These are phyloP conservation scores for Trichoplusia ni DNA, from an alignment of 1,140 invertebrate genomes.

Conservation along the genomic window DNA sequence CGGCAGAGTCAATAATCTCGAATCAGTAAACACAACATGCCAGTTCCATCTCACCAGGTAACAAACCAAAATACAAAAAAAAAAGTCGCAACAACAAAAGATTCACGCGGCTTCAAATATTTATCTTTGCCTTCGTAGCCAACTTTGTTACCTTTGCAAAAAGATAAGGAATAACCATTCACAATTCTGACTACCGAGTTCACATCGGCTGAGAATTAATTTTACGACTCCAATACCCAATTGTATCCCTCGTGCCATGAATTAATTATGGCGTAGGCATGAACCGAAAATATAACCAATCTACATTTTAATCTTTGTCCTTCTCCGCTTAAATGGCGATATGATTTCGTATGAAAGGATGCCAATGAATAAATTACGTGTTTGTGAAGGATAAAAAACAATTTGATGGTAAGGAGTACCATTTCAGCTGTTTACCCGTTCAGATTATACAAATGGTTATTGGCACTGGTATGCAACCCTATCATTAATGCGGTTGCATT, in stretches of 20 bases:
- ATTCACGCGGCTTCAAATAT: background rate
- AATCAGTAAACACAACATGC: background rate
- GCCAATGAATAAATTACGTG: constrained; percentile 24
- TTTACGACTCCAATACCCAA: constrained; percentile 11
- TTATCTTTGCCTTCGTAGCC: background rate
- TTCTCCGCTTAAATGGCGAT: constrained; percentile 14
- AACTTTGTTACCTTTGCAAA: background rate
- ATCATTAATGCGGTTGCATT: constrained; percentile 3
- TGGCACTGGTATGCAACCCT: background rate
- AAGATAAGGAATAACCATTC: constrained; percentile 5
- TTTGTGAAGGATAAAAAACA: constrained; percentile 10
- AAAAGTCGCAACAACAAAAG: background rate
- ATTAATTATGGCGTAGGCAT: constrained; percentile 10
- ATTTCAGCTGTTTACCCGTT: background rate
- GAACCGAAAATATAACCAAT: constrained; percentile 2
- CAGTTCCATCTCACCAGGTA: background rate
- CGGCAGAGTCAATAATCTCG: background rate
- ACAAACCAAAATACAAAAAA: background rate
- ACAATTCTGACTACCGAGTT: background rate
- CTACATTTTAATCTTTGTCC: constrained; percentile 29
- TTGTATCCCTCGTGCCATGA: constrained; percentile 13
- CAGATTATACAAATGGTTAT: constrained; percentile 5
- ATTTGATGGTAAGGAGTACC: constrained; percentile 1
- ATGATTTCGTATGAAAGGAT: constrained; percentile 14
- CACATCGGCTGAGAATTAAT: constrained; percentile 17